Base-by-base conservation (phyloP, 2,888 invertebrate species). In the Abrostola tripartita region DNA sequence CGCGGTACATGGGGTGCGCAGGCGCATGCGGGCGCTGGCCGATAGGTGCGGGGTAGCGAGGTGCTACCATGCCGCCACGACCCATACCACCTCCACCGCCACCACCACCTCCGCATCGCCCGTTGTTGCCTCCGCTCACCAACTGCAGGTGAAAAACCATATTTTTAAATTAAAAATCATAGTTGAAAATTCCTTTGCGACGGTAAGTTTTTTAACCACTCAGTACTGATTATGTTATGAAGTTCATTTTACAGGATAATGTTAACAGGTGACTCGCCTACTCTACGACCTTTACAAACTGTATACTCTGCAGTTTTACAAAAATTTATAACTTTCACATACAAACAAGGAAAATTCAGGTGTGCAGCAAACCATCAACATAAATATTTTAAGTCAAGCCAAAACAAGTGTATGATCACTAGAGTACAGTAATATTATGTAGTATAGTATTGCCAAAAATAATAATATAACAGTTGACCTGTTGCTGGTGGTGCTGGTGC, bases 11-110 rank as follows among this genome's bases (percentile, higher is more conserved):
- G 57, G 91, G 90, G 85, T 87, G 80, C 62, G 90, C 89, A 74
- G 92, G 92, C 82, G 93, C 91, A 81, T 88, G 92, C 74, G 95
- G 95, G 37, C 95, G 92, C 90, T 95, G 95, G 35, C 79, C 79
- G 81, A 95, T 95, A 78, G 95, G 95, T 82, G 95, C 90, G 52
- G 95, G 95, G 88, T 95, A 95, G 69, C 95, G 93, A 84, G 92
- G 93, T 74, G 92, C 90, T 54, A 78, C 75, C 86, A 90, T 80
- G 51, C 87, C 88, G 71, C 90, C 90, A 79, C 91, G 89, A 49
- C 77, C 74, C 85, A 88, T 84, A 79, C 74, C 83, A 52, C 71
- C 83, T 35, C 74, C 82, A 51, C 78, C 82, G 52, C 78, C 84
- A 56, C 85, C 86, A 68, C 83, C 87, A 62, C 82, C 88, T 61